phyloP scores from a whole-genome alignment of 2,113 vertebrate genomes.

The Helogale parvula region DNA sequence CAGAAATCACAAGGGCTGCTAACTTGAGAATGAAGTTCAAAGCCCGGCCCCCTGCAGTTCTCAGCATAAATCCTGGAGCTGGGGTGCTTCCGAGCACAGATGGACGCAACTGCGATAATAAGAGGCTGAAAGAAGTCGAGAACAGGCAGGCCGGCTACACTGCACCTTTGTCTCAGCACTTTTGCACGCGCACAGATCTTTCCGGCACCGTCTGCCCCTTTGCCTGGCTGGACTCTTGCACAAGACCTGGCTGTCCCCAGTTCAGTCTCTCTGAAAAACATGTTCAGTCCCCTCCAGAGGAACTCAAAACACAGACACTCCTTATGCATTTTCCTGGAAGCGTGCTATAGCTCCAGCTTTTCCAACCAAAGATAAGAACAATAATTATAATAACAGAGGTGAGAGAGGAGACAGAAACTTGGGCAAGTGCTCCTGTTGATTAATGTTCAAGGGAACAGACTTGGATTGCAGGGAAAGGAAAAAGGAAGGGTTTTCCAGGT shows the following conservation, averaged over 20 bases:
- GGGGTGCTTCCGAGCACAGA: slow-evolving; percentile 67
- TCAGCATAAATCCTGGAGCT: slow-evolving; percentile 73
- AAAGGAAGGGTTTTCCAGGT: slow-evolving; percentile 71
- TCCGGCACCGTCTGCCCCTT: slow-evolving; percentile 51
- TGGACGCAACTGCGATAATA: slow-evolving; percentile 80
- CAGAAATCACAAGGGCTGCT: slow-evolving; percentile 77
- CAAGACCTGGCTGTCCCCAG: slow-evolving; percentile 76
- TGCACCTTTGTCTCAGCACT: slow-evolving; percentile 80
- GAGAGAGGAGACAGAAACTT: slow-evolving; percentile 60
- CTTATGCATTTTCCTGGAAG: slow-evolving; percentile 85
- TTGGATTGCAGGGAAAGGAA: slow-evolving; percentile 52
- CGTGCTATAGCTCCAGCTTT: slow-evolving; percentile 83
- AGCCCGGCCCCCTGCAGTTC: slow-evolving; percentile 80
- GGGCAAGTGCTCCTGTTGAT: slow-evolving; percentile 70
- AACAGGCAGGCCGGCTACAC: slow-evolving; percentile 72
- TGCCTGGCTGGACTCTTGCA: slow-evolving; percentile 48
- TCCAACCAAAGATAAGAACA: slow-evolving; percentile 76
- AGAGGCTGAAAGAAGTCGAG: slow-evolving; percentile 67
- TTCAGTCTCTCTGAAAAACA: slow-evolving; percentile 71
- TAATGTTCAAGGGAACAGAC: slow-evolving; percentile 64
- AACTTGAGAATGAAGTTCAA: slow-evolving; percentile 78
- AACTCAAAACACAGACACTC: slow-evolving; percentile 82
- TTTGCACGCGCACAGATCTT: slow-evolving; percentile 73
- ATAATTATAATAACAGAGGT: slow-evolving; percentile 31
- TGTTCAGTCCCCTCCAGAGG: slow-evolving; percentile 60